A percentile compares a stretch with the other conserved stretches of the same genome.
phyloP scores from a whole-genome alignment of 2,888 invertebrate genomes.

The Ctenicera cuprea region DNA sequence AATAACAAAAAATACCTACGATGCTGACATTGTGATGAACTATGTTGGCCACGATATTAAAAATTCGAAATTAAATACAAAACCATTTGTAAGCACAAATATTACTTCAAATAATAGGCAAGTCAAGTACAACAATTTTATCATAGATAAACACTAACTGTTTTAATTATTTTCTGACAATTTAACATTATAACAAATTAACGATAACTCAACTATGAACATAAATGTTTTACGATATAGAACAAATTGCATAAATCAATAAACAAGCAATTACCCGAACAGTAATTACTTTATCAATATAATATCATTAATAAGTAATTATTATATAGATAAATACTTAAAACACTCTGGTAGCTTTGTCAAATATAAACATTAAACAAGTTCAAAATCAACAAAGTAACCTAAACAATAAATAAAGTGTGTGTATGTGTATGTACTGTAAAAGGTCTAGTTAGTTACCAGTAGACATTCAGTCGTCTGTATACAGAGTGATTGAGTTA shows the following conservation, averaged over 20 bases:
- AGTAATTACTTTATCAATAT: conserved; percentile 62
- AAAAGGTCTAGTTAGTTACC: conserved; percentile 44
- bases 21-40: too few relatives aligned
- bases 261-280: conserved; percentile 55
- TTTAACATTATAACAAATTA: not conserved
- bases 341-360: conserved; percentile 54
- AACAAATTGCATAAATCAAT: conserved; percentile 5
- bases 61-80: too few relatives aligned
- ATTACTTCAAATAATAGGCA: too few relatives aligned
- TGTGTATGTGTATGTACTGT: conserved; percentile 29
- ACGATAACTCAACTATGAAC: not conserved
- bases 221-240: not conserved
- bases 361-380: conserved; percentile 62
- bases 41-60: too few relatives aligned
- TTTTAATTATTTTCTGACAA: not conserved
- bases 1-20: too few relatives aligned
- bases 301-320: conserved; percentile 62
- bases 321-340: conserved; percentile 63
- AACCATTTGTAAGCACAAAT: too few relatives aligned
- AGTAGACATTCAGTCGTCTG: conserved; percentile 53
- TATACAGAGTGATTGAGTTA: conserved; percentile 67
- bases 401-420: conserved; percentile 52
- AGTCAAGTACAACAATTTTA: too few relatives aligned
- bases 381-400: conserved; percentile 60
- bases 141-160: not conserved